phyloP scores from a whole-genome alignment of 2,113 vertebrate genomes.

The Erythrolamprus reginae region DNA sequence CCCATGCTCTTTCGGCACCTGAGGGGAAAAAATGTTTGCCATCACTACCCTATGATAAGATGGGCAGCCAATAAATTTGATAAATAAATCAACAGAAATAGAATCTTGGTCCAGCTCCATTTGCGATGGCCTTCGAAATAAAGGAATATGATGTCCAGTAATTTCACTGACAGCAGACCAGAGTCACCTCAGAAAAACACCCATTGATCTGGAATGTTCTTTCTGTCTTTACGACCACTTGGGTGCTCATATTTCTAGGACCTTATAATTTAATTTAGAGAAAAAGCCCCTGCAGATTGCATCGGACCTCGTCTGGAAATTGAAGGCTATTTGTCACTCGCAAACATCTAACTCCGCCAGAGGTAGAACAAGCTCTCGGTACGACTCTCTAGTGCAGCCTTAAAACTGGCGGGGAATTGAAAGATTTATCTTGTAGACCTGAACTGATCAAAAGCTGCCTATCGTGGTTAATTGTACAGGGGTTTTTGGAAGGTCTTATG shows the following conservation, averaged over 20 bases:
- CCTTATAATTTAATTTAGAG: slow-evolving; percentile 48
- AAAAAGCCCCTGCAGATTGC: slow-evolving; percentile 27
- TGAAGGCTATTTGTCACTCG: slow-evolving; percentile 47
- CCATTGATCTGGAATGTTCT: slow-evolving; percentile 16
- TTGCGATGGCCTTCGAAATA: neutral
- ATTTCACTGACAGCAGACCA: too few relatives aligned
- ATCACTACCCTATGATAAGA: neutral
- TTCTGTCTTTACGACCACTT: slow-evolving; percentile 31
- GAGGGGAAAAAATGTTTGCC: too few relatives aligned
- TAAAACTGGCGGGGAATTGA: slow-evolving; percentile 32
- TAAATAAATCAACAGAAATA: neutral
- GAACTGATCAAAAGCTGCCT: slow-evolving; percentile 26
- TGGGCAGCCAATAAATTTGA: neutral
- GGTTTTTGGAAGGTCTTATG: neutral
- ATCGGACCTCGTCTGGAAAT: slow-evolving; percentile 46
- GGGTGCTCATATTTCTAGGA: slow-evolving; percentile 19
- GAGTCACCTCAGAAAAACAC: neutral
- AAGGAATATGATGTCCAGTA: neutral
- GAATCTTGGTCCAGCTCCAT: neutral
- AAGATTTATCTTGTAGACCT: slow-evolving; percentile 39
- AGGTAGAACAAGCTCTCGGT: slow-evolving; percentile 24
- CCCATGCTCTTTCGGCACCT: too few relatives aligned
- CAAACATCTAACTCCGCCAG: slow-evolving; percentile 40
- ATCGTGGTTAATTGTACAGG: neutral
- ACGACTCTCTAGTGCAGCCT: slow-evolving; percentile 28